A percentile compares a stretch with the other conserved stretches of the same genome.
These are phyloP conservation scores for Melanotaenia duboulayi DNA, from an alignment of 2,113 vertebrate species.

Conservation along the genomic window DNA sequence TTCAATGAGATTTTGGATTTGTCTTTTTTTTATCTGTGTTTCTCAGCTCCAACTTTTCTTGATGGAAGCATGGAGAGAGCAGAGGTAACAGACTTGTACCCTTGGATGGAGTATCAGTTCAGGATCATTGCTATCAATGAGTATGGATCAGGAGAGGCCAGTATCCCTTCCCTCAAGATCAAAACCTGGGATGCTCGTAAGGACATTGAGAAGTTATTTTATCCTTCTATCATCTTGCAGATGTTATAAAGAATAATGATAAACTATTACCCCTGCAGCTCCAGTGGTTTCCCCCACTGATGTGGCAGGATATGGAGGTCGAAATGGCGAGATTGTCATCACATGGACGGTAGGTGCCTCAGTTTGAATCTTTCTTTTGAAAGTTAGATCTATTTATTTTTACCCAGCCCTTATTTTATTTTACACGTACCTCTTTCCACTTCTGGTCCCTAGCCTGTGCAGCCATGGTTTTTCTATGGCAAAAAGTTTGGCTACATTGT, in stretches of 20 bases:
- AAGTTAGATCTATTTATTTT: accelerated
- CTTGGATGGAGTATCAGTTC: conserved; percentile 98
- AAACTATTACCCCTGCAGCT: conserved; percentile 74
- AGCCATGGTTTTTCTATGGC: conserved; percentile 93
- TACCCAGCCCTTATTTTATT: background rate
- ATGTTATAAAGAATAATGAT: background rate
- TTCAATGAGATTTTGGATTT: accelerated
- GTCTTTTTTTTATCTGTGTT: background rate
- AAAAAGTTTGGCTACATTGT: conserved; percentile 96
- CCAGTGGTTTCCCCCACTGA: conserved; percentile 92
- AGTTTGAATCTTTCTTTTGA: background rate
- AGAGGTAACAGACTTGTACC: conserved; percentile 90
- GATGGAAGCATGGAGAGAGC: conserved; percentile 88
- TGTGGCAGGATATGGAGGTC: conserved; percentile 90
- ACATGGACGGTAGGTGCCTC: conserved; percentile 89
- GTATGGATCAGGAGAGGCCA: conserved; percentile 91
- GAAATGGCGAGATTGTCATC: conserved; percentile 92
- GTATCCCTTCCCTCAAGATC: conserved; percentile 91
- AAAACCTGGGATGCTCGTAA: conserved; percentile 93
- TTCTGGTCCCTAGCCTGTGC: conserved; percentile 84
- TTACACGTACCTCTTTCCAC: background rate
- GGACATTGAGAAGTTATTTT: background rate
- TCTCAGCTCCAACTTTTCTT: conserved; percentile 88
- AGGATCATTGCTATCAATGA: conserved; percentile 93
- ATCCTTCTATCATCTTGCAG: background rate